These are phyloP conservation scores for Macroteleia sp. DNA, from an alignment of 2,888 invertebrate species.

Conservation along the genomic window DNA sequence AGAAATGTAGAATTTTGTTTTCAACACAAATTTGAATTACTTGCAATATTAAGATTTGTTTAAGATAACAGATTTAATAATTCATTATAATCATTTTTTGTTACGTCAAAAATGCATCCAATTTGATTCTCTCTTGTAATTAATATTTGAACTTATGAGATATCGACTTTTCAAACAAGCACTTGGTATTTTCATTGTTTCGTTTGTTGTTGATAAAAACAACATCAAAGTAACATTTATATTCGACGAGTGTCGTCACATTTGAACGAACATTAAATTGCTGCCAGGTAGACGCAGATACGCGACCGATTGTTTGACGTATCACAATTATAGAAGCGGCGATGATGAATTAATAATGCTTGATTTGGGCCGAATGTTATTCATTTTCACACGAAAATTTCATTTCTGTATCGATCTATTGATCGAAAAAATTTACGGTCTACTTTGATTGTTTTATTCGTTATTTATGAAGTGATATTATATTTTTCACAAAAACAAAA, in stretches of 20 bases:
- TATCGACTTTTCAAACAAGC: slow-evolving; percentile 21
- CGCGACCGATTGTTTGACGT: slow-evolving; percentile 19
- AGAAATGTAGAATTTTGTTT: too few relatives aligned
- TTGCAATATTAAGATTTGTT: too few relatives aligned
- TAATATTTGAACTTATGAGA: background rate
- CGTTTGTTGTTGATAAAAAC: slow-evolving; percentile 20
- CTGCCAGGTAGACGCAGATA: slow-evolving; percentile 3
- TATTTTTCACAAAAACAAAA: too few relatives aligned
- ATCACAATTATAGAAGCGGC: slow-evolving; percentile 1
- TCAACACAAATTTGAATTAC: too few relatives aligned
- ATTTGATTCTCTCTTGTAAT: too few relatives aligned
- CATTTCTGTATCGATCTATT: too few relatives aligned
- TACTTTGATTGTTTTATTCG: too few relatives aligned
- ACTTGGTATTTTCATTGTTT: slow-evolving; percentile 25
- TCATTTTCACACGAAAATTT: background rate
- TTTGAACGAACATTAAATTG: slow-evolving; percentile 44
- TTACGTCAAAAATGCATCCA: too few relatives aligned
- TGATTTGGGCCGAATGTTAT: slow-evolving; percentile 15
- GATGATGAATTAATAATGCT: background rate
- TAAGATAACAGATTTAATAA: too few relatives aligned
- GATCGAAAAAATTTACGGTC: too few relatives aligned
- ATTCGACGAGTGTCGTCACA: slow-evolving; percentile 33
- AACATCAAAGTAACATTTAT: slow-evolving; percentile 44
- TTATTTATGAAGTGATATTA: too few relatives aligned
- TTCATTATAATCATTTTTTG: too few relatives aligned